These are phyloP conservation scores for Ptyas mucosa DNA, from an alignment of 2,113 vertebrate species.

Conservation along the genomic window DNA sequence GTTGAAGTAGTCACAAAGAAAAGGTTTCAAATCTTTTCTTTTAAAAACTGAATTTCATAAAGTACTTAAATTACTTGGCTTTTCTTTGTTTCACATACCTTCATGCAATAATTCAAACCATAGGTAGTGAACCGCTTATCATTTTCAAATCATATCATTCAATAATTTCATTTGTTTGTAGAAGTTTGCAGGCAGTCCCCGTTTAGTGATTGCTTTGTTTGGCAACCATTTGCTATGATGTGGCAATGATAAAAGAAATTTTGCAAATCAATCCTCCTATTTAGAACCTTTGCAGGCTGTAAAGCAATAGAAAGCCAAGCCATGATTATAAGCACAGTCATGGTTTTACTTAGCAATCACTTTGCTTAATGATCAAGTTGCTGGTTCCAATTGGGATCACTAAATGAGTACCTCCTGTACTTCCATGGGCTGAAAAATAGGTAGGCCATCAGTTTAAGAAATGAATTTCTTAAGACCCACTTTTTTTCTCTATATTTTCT, in stretches of 20 bases:
- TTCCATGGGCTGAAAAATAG: not conserved
- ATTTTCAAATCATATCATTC: not conserved
- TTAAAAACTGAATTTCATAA: not conserved
- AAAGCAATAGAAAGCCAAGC: not conserved
- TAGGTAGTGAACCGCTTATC: not conserved
- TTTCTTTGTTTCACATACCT: not conserved
- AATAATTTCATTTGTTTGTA: not conserved
- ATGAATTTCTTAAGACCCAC: not conserved
- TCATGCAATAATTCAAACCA: not conserved
- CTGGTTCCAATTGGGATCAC: not conserved
- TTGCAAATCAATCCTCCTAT: not conserved
- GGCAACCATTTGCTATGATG: no score
- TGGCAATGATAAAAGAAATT: not conserved
- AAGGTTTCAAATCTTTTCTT: not conserved
- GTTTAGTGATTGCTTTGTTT: not conserved
- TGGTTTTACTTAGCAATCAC: not conserved
- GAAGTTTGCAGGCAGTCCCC: not conserved
- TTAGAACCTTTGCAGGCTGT: not conserved
- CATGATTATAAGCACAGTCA: not conserved
- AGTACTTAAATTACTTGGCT: not conserved
- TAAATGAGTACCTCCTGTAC: not conserved
- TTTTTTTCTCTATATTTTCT: not conserved
- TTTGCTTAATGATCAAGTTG: not conserved
- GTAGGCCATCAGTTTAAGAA: not conserved
- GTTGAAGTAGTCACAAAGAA: no score